Evolutionary conservation across 2,797 vertebrate species (phyloP), one percentile per base, ranked within the genome.

Genomic region (Balearica regulorum): DNA sequence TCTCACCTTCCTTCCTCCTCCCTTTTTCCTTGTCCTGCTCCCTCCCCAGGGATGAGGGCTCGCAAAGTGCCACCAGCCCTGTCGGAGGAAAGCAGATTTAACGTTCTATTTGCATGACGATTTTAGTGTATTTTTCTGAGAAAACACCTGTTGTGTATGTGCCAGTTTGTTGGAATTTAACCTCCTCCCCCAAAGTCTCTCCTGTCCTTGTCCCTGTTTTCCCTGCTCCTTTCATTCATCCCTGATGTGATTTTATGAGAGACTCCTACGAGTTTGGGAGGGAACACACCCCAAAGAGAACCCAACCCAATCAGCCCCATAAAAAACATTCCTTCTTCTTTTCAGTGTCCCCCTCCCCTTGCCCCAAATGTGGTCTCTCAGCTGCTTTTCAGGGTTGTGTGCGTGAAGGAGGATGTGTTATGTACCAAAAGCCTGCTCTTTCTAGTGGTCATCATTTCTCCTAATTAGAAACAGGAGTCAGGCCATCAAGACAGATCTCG

Each of bases 111-210:
- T 98, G 98, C 98, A 98, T 98, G 98, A 98, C 0, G 77, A 98
- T 97, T 98, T 98, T 97, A 98, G 94, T 98, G 98, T 98, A 98
- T 98, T 98, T 98, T 98, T 98, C 97, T 98, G 98, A 98, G 95
- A 98, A 98, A 98, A 98, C 97, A 98, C 97, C 97, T 98, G 98
- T 98, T 97, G 98, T 98, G 97, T 98, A 97, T 97, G 98, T 98
- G 97, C 97, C 97, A 93, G 97, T 98, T 97, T 97, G 98, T 98
- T 97, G 97, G 96, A 97, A 97, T 94, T 93, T 97, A 97, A 90
- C 69, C 87, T 95, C 91, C 64, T 68, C 33, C 62, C 83, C 60
- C 65, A 58, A 79, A 95, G 91, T 92, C 90, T 87, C 58, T 90
- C 92, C 82, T 41, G 9, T 76, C 66, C 84, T 54, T 84, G 73